Base-by-base conservation (phyloP, 2,888 invertebrate species). In the Panopea generosa region DNA sequence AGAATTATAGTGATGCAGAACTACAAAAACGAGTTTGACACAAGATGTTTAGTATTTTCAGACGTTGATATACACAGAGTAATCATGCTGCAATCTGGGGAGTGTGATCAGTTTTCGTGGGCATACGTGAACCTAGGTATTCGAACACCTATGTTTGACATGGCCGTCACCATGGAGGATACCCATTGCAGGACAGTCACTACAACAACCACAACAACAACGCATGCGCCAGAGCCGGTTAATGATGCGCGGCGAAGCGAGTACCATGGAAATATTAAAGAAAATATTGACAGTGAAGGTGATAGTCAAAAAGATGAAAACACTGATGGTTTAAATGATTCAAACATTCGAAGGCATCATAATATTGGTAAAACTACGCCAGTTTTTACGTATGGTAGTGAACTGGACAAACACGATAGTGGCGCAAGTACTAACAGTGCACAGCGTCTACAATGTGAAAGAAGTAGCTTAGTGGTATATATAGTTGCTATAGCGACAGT, bases 51-150 rank as follows among this genome's bases (percentile, higher is more conserved):
- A 33, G 70, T 87, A 20, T 84, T 86, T 56, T 85, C 86, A 22
- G 77, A 85, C 20, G 61, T 87, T 18, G 71, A 85, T 47, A 80
- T 79, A 2, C 66, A 66, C 11, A 73, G 83, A 22, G 70, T 87
- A 3, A 47, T 88, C 40, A 52, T 86, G 26, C 62, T 88, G 43
- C 82, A 77, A 6, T 83, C 86, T 0, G 82, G 84, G 7, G 81
- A 88, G 60, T 89, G 89, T 79, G 87, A 88, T 61, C 74, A 84
- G 62, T 70, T 84, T 18, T 79, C 84, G 3, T 88, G 86, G 84
- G 74, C 80, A 26, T 87, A 80, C 52, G 87, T 81, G 0, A 72
- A 84, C 26, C 79, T 77, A 1, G 83, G 84, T 1, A 67, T 85
- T 26, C 65, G 86, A 11, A 60, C 60, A 24, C 83, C 88, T 1